These are phyloP conservation scores for Copidosoma floridanum DNA, from an alignment of 1,140 invertebrate species.

Conservation along the genomic window DNA sequence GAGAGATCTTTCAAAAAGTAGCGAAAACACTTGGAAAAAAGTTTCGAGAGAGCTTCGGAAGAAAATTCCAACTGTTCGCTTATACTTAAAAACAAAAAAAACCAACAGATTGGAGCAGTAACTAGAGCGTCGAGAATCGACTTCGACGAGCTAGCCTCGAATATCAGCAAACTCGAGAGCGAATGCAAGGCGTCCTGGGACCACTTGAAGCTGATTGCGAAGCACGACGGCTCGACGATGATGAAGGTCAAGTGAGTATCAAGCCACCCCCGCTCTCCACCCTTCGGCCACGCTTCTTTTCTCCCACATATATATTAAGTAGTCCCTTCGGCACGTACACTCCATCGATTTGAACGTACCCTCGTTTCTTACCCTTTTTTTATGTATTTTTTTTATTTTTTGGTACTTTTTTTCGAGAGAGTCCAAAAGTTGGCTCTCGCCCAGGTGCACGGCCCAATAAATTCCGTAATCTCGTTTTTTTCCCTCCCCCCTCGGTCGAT, in stretches of 20 bases:
- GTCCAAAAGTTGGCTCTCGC: not conserved
- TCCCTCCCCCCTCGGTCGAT: too few species aligned
- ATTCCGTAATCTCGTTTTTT: not conserved
- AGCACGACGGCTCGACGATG: slow-evolving; percentile 89
- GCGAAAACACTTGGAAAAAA: too few species aligned
- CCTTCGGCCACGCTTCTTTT: not conserved
- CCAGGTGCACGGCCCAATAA: not conserved
- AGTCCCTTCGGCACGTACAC: not conserved
- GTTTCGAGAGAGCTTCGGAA: too few species aligned
- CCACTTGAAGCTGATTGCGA: slow-evolving; percentile 92
- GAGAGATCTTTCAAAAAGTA: too few species aligned
- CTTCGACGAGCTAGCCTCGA: slow-evolving; percentile 84
- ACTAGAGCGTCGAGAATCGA: slow-evolving; percentile 92
- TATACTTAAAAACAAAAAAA: too few species aligned
- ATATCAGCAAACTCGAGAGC: slow-evolving; percentile 83
- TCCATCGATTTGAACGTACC: not conserved
- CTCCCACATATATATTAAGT: not conserved
- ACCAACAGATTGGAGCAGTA: slow-evolving; percentile 86
- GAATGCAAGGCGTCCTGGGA: slow-evolving; percentile 99
- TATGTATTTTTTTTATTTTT: not conserved
- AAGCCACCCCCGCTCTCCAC: too few species aligned
- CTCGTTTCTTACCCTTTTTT: not conserved
- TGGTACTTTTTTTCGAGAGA: too few species aligned
- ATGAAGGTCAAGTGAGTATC: slow-evolving; percentile 76
- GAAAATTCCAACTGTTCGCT: too few species aligned